Base-by-base conservation (phyloP, 2,888 invertebrate genomes). In the Melanophora roralis region DNA sequence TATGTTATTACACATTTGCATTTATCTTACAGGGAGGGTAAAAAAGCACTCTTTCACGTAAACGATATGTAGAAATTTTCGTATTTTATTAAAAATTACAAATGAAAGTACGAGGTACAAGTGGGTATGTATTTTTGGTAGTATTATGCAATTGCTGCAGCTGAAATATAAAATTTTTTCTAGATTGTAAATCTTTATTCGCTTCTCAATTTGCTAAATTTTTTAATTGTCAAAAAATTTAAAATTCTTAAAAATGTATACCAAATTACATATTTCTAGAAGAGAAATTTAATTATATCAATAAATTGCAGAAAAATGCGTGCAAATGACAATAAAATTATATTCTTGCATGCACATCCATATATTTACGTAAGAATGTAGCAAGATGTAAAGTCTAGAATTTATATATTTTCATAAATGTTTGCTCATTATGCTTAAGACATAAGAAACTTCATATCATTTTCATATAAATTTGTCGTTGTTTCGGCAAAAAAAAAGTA, bases 401-500 rank as follows among this genome's bases (percentile, higher is more conserved):
- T 69, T 40, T 69, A 59, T 65, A 59, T 69, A 74, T 65, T 78
- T 74, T 69, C 34, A 74, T 65, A n/a, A n/a, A n/a, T 62, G 43
- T 34, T 23, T 73, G 68, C 45, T 72, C 69, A 69, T 78, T 74
- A 69, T 65, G 23, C 34, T 34, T 57, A 36, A 67, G 55, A 57
- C 73, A 75, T 49, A 75, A 72, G 49, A n/a, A 78, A 45, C n/a
- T 74, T 38, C 68, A 78, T 73, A 57, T 78, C 67, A 67, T 78
- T 60, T 65, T 53, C 64, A 65, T 71, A 36, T 43, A 67, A 43
- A 55, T 53, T 47, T 55, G 19, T 38, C 59, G 32, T 43, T 57
- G 53, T 43, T 78, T 68, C 73, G 62, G 36, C 12, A 62, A 27
- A 32, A 64, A 69, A 36, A 59, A 53, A 38, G 62, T 47, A 68